phyloP scores from a whole-genome alignment of 2,797 vertebrate species.

The Thunnus albacares region DNA sequence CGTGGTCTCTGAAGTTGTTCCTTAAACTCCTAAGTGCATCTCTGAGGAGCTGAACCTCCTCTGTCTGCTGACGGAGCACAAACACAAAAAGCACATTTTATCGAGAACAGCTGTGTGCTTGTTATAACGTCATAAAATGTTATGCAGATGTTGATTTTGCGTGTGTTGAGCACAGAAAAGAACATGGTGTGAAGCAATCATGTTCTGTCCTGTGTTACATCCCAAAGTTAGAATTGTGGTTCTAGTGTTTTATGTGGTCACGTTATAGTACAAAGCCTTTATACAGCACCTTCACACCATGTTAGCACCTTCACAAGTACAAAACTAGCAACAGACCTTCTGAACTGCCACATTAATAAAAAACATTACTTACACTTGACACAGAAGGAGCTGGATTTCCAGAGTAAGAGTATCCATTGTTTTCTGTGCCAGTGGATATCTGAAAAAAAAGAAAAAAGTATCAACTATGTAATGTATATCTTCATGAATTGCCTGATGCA shows the following conservation, averaged over 20 bases:
- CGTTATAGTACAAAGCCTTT: background rate
- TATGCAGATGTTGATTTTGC: background rate
- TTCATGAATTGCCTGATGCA: background rate
- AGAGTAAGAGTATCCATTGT: slow-evolving; percentile 90
- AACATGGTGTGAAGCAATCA: too few relatives aligned
- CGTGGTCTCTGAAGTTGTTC: slow-evolving; percentile 94
- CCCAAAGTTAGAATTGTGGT: background rate
- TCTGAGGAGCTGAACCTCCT: slow-evolving; percentile 94
- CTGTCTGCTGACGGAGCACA: slow-evolving; percentile 80
- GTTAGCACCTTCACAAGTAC: background rate
- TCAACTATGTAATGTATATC: background rate
- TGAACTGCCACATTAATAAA: background rate
- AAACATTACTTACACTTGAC: slow-evolving; percentile 86
- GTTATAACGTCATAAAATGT: background rate
- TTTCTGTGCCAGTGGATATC: slow-evolving; percentile 82
- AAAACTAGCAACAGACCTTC: background rate
- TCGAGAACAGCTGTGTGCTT: background rate
- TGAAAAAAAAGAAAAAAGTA: slow-evolving; percentile 29
- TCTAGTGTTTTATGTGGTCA: slow-evolving; percentile 8
- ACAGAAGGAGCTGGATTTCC: slow-evolving; percentile 82
- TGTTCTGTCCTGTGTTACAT: background rate
- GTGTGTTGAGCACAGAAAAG: background rate
- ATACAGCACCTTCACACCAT: background rate
- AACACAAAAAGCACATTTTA: background rate
- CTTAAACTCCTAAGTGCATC: slow-evolving; percentile 95